Conservation (phyloP, 2,113 vertebrate genomes). For the Apaloderma vittatum region DNA sequence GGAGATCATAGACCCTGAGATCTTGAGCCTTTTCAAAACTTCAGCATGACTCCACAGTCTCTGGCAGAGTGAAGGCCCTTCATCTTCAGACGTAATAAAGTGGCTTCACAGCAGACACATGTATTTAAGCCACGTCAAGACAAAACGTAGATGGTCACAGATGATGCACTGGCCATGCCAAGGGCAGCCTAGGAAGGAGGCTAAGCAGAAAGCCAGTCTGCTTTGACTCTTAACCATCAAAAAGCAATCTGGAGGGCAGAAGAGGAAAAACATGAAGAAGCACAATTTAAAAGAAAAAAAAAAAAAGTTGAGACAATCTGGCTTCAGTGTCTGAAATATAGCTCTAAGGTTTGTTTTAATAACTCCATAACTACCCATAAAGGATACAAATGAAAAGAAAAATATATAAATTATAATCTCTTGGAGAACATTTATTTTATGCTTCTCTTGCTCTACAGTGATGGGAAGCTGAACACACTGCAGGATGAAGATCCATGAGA, state of each 20-base stretch:
- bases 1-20: background rate
- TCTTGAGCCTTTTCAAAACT: background rate
- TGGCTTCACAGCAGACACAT: background rate
- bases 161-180: background rate
- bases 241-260: background rate
- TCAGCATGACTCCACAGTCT: background rate
- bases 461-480: background rate
- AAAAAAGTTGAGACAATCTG: constrained; percentile 18
- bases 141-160: background rate
- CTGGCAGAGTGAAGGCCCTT: background rate
- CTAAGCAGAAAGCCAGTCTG: background rate
- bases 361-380: background rate
- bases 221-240: background rate
- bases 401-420: constrained; percentile 8
- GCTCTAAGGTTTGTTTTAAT: constrained; percentile 25
- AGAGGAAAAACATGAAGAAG: background rate
- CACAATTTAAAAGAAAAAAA: background rate
- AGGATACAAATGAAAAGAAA: background rate
- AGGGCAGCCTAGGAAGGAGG: background rate
- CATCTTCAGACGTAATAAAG: background rate
- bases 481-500: background rate
- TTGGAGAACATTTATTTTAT: background rate
- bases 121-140: background rate
- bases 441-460: background rate
- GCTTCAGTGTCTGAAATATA: constrained; percentile 48